A percentile compares a stretch with the other conserved stretches of the same genome.
These are phyloP conservation scores for Polyommatus iphigenia DNA, from an alignment of 2,888 invertebrate species.

Conservation along the genomic window DNA sequence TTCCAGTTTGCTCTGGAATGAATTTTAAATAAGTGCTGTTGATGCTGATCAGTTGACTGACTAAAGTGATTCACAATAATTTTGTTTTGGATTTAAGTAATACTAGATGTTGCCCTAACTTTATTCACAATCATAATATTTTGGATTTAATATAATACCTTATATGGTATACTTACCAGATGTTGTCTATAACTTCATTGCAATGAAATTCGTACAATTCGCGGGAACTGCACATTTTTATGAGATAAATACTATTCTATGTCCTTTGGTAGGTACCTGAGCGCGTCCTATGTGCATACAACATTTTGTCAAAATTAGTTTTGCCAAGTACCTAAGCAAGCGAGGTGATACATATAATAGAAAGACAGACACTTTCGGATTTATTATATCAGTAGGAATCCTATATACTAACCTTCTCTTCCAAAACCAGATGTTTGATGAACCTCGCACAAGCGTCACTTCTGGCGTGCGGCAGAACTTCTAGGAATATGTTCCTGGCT, in stretches of 20 bases:
- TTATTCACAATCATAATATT: too few relatives aligned
- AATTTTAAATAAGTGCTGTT: too few relatives aligned
- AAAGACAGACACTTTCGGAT: neutral
- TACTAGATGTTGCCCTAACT: neutral
- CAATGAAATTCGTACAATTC: neutral
- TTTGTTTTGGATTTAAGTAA: too few relatives aligned
- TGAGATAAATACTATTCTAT: neutral
- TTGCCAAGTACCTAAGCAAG: too few relatives aligned
- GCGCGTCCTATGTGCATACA: too few relatives aligned
- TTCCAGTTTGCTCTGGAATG: constrained; percentile 74
- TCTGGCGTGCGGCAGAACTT: constrained; percentile 85
- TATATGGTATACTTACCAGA: too few relatives aligned
- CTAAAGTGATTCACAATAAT: too few relatives aligned
- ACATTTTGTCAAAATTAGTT: too few relatives aligned
- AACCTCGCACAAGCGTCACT: constrained; percentile 83
- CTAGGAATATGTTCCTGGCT: constrained; percentile 85
- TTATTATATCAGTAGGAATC: neutral
- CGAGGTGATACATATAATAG: neutral
- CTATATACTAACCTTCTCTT: constrained; percentile 59
- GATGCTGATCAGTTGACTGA: too few relatives aligned
- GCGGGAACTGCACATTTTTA: neutral
- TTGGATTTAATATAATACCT: too few relatives aligned
- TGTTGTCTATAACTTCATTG: neutral
- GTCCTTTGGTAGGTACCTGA: neutral
- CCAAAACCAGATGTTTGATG: constrained; percentile 82